Conservation (phyloP, 2,797 vertebrate genomes). For the Myioborus melanocephalus region DNA sequence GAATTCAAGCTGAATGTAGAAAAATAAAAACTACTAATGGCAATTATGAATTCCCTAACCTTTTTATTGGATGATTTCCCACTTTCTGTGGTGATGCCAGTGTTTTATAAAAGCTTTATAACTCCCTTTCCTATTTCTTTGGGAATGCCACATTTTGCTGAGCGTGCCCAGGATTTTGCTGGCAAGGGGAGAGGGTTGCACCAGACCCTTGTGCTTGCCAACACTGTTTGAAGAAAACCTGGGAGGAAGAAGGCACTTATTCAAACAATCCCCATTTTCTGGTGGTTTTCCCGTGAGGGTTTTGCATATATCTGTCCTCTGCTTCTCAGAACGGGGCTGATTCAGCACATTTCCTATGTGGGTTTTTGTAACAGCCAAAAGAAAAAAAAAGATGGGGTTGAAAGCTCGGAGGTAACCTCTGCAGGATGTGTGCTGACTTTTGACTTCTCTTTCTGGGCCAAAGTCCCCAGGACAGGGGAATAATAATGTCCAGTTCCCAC, state of each 20-base stretch:
- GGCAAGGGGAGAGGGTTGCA: background rate
- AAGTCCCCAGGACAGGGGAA: constrained; percentile 11
- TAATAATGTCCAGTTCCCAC: constrained; percentile 50
- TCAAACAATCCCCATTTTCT: background rate
- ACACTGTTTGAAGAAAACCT: background rate
- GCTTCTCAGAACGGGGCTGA: background rate
- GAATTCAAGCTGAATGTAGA: background rate
- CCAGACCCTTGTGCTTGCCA: rapidly evolving
- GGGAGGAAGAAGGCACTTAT: background rate
- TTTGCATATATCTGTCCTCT: background rate
- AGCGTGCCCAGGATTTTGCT: background rate
- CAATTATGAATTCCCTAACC: background rate
- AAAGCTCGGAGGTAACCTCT: constrained; percentile 37
- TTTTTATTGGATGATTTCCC: background rate
- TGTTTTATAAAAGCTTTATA: background rate
- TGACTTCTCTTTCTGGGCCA: constrained; percentile 31
- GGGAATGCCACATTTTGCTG: background rate
- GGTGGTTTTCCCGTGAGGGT: background rate
- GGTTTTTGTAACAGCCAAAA: background rate
- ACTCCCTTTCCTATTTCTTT: background rate
- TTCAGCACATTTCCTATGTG: background rate
- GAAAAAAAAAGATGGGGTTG: background rate
- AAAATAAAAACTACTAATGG: background rate
- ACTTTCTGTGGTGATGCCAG: background rate
- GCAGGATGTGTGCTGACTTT: constrained; percentile 37